Percentiles rank a stretch among this genome's conserved stretches.
phyloP scores from a whole-genome alignment of 2,888 invertebrate species.

The Eudemis profundana region DNA sequence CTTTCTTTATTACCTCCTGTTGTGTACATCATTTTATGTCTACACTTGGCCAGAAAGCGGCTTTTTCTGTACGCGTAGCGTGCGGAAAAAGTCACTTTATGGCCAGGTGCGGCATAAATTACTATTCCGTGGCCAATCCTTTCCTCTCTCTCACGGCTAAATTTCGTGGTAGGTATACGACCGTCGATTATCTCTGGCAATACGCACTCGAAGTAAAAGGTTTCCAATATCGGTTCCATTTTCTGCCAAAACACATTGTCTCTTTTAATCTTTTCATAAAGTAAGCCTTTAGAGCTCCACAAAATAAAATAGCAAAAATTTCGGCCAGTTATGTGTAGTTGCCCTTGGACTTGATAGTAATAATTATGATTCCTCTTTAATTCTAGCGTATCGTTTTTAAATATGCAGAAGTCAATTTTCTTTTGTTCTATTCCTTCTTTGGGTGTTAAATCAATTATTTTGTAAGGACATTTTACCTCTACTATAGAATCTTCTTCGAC shows the following conservation, averaged over 20 bases:
- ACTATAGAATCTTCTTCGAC: constrained; percentile 27
- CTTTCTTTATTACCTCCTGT: too few relatives aligned
- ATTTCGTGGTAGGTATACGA: too few relatives aligned
- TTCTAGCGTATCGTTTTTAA: not conserved
- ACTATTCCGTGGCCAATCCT: too few relatives aligned
- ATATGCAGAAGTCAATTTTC: not conserved
- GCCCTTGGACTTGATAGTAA: constrained; percentile 36
- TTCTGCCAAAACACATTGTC: constrained; percentile 32
- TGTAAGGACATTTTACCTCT: constrained; percentile 18
- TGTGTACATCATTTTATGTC: too few relatives aligned
- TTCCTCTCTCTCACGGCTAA: too few relatives aligned
- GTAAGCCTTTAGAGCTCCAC: constrained; percentile 30
- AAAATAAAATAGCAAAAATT: constrained; percentile 31
- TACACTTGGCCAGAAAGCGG: too few relatives aligned
- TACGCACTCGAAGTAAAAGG: too few relatives aligned
- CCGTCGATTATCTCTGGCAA: too few relatives aligned
- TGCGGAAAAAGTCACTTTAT: too few relatives aligned
- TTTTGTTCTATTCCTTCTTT: constrained; percentile 20
- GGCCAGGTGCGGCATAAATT: too few relatives aligned
- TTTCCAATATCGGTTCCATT: not conserved
- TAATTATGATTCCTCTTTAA: constrained; percentile 29
- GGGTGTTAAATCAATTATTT: constrained; percentile 16
- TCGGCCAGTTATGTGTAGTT: constrained; percentile 29
- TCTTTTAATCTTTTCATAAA: constrained; percentile 34
- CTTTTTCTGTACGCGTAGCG: too few relatives aligned